Evolutionary conservation across 2,797 vertebrate species (phyloP).

Genomic region (Sebastes miniatus): DNA sequence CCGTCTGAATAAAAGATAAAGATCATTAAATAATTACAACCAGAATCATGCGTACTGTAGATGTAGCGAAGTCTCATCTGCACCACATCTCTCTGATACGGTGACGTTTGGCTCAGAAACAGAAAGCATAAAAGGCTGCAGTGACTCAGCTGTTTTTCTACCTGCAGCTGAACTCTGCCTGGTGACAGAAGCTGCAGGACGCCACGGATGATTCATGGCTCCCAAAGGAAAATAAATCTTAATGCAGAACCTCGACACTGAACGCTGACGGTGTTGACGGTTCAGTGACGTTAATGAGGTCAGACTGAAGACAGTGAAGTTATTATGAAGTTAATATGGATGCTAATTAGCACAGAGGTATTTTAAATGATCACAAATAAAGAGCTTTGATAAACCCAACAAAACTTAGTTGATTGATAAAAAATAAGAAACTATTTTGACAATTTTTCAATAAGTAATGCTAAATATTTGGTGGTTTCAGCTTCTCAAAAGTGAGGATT

Average conservation of each 20-base stretch:
- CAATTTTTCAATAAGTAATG: no score
- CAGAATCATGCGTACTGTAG: not conserved
- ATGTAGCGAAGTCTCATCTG: not conserved
- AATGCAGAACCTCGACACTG: not conserved
- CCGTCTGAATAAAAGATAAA: not conserved
- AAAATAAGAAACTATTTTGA: not conserved
- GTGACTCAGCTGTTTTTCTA: slow-evolving; percentile 76
- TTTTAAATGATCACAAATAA: not conserved
- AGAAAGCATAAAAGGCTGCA: slow-evolving; percentile 39
- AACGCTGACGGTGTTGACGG: not conserved
- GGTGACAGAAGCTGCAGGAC: slow-evolving; percentile 62
- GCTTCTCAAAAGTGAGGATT: not conserved
- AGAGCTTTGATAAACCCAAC: not conserved
- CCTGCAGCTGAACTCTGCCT: slow-evolving; percentile 57
- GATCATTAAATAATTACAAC: not conserved
- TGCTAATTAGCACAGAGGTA: not conserved
- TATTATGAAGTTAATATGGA: not conserved
- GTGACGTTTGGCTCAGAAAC: slow-evolving; percentile 6
- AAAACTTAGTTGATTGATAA: not conserved
- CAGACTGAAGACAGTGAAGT: not conserved
- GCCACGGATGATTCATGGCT: not conserved
- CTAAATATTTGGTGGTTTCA: no score
- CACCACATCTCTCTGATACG: not conserved
- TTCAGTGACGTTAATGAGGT: not conserved
- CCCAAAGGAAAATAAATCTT: not conserved